Percentiles rank a stretch among this genome's conserved stretches.
phyloP scores from a whole-genome alignment of 2,888 invertebrate species.

The Rhorus exstirpatorius region DNA sequence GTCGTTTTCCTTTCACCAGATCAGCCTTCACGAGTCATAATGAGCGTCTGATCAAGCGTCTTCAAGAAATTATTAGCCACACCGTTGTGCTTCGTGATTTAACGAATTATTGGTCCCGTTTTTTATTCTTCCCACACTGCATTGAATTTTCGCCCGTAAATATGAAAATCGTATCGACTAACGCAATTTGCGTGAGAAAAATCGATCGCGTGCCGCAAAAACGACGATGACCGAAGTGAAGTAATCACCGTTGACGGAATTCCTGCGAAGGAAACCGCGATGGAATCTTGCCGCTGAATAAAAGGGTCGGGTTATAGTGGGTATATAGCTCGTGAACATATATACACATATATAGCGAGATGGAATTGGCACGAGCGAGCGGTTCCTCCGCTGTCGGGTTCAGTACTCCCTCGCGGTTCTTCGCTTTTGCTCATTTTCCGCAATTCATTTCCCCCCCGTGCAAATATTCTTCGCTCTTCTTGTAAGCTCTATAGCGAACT shows the following conservation, averaged over 20 bases:
- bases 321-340: constrained; percentile 4
- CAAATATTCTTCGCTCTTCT: constrained; percentile 76
- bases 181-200: constrained; percentile 53
- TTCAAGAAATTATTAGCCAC: constrained; percentile 59
- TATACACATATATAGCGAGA: constrained; percentile 23
- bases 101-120: constrained; percentile 23
- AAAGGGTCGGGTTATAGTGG: constrained; percentile 19
- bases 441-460: constrained; percentile 75
- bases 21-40: constrained; percentile 27
- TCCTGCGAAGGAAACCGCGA: constrained; percentile 39
- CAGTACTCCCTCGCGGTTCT: constrained; percentile 69
- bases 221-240: constrained; percentile 36
- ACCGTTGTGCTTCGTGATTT: constrained; percentile 34
- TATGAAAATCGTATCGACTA: constrained; percentile 19
- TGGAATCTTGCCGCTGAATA: constrained; percentile 33
- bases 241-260: constrained; percentile 52
- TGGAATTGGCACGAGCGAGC: constrained; percentile 58
- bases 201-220: constrained; percentile 26
- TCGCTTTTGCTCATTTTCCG: constrained; percentile 72
- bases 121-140: neutral
- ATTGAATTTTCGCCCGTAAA: neutral
- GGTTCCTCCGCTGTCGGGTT: constrained; percentile 31
- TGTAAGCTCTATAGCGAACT: constrained; percentile 26
- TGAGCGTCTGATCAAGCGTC: constrained; percentile 8
- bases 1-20: constrained; percentile 34